phyloP scores from a whole-genome alignment of 2,797 vertebrate genomes.

The Falco concolor region DNA sequence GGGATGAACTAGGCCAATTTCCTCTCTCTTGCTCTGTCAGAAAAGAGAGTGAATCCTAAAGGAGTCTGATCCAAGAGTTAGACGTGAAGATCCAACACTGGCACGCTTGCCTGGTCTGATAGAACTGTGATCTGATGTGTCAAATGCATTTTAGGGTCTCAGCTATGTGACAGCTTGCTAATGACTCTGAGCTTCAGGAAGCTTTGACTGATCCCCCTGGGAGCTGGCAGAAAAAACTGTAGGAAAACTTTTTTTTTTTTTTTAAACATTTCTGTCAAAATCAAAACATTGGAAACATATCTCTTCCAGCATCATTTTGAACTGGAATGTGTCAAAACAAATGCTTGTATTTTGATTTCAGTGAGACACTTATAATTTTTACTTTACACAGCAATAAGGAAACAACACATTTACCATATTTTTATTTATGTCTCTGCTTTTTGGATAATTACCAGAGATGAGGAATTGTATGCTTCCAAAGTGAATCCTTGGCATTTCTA shows the following conservation, averaged over 20 bases:
- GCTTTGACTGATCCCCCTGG: constrained; percentile 43
- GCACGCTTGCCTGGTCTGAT: not conserved
- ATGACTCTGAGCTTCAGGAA: constrained; percentile 26
- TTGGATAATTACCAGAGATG: constrained; percentile 16
- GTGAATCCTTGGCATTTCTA: not conserved
- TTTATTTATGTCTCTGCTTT: constrained; percentile 10
- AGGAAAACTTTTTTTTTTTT: not conserved
- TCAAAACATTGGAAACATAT: constrained; percentile 54
- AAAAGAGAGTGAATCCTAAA: not conserved
- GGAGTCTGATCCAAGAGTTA: not conserved
- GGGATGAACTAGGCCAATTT: not conserved
- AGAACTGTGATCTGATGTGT: constrained; percentile 38
- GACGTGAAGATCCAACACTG: not conserved
- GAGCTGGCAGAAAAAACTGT: constrained; percentile 37
- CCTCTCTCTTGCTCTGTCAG: not conserved
- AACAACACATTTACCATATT: not conserved
- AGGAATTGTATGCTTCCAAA: not conserved
- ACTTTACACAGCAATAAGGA: not conserved
- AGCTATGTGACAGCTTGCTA: constrained; percentile 51
- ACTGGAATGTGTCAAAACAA: constrained; percentile 58
- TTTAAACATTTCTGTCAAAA: constrained; percentile 25
- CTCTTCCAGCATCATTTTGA: constrained; percentile 17
- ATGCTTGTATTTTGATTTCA: constrained; percentile 32
- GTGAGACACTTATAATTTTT: constrained; percentile 12
- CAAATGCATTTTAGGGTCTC: constrained; percentile 28